Percentiles rank a stretch among this genome's conserved stretches.
These are phyloP conservation scores for Dasysyrphus albostriatus DNA, from an alignment of 2,888 invertebrate species.

Conservation along the genomic window DNA sequence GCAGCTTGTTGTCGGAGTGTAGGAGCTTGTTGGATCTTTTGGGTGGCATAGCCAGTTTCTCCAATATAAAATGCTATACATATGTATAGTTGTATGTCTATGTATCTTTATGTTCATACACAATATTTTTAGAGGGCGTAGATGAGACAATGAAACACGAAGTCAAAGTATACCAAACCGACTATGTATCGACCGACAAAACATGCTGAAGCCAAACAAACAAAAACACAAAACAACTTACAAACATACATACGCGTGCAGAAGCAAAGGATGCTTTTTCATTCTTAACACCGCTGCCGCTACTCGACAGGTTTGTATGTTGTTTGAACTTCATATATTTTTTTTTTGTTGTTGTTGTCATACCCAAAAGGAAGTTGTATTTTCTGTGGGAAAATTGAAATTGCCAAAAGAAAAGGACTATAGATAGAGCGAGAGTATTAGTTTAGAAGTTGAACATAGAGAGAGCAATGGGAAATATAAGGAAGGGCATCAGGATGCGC, in stretches of 20 bases:
- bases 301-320: slow-evolving; percentile 51
- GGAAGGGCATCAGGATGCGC: slow-evolving; percentile 20
- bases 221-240: slow-evolving; percentile 12
- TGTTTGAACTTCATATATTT: slow-evolving; percentile 45
- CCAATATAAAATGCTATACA: too few relatives aligned
- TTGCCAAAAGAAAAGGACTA: slow-evolving; percentile 10
- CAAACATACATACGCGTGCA: slow-evolving; percentile 13
- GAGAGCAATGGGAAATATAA: slow-evolving; percentile 40
- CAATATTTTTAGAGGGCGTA: slow-evolving; percentile 3
- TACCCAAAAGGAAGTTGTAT: slow-evolving; percentile 27
- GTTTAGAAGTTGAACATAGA: slow-evolving; percentile 2
- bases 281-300: slow-evolving; percentile 35
- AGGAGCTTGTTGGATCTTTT: slow-evolving; percentile 46
- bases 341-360: slow-evolving; percentile 37
- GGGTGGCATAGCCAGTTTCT: slow-evolving; percentile 21
- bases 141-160: slow-evolving; percentile 32
- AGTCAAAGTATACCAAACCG: not conserved
- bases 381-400: slow-evolving; percentile 28
- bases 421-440: not conserved
- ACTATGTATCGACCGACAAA: not conserved
- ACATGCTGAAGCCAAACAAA: slow-evolving; percentile 39
- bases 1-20: slow-evolving; percentile 61
- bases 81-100: not conserved
- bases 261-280: slow-evolving; percentile 37
- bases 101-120: not conserved